Evolutionary conservation across 2,888 invertebrate genomes (phyloP), one percentile per base, ranked within the genome.

Genomic region (Seira sanloemensis): DNA sequence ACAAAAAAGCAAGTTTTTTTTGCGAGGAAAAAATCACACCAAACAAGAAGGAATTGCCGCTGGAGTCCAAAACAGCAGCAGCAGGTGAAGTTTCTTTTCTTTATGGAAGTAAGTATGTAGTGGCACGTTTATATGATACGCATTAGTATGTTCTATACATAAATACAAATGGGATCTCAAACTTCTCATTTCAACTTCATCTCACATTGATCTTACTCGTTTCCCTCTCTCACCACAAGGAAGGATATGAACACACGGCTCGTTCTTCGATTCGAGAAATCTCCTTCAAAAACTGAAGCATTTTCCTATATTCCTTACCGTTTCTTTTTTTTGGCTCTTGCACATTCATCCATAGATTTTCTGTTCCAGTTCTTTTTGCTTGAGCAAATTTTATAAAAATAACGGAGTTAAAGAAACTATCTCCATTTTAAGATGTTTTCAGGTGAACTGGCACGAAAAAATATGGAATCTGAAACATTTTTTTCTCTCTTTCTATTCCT

Each of bases 181-280:
- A 26, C 23, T 79, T 79, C 37, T 79, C 79, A 79, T 79, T 79
- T 73, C 73, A 79, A 73, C 79, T 27, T 78, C 78, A 78, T 78
- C 78, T 72, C 78, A 46, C 66, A 72, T 37, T 78, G 72, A 78
- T 72, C 66, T 78, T 26, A n/a, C n/a, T n/a, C n/a, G n/a, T n/a
- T n/a, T 37, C 37, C 37, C 37, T 7, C 37, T 37, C 67, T 24
- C n/a, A n/a, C n/a, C n/a, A n/a, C n/a, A n/a, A n/a, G n/a, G n/a
- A n/a, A n/a, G n/a, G n/a, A n/a, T n/a, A n/a, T n/a, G n/a, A n/a
- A n/a, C n/a, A n/a, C n/a, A n/a, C n/a, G n/a, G 66, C 27, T 18
- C n/a, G 50, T 18, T 76, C 54, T 18, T 0, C 9, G 62, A 18
- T 62, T 62, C 67, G 2, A 58, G 18, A 37, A 37, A 37, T 37